Percentiles rank a stretch among this genome's conserved stretches.
phyloP scores from a whole-genome alignment of 2,113 vertebrate genomes.

The Hippolais icterina region DNA sequence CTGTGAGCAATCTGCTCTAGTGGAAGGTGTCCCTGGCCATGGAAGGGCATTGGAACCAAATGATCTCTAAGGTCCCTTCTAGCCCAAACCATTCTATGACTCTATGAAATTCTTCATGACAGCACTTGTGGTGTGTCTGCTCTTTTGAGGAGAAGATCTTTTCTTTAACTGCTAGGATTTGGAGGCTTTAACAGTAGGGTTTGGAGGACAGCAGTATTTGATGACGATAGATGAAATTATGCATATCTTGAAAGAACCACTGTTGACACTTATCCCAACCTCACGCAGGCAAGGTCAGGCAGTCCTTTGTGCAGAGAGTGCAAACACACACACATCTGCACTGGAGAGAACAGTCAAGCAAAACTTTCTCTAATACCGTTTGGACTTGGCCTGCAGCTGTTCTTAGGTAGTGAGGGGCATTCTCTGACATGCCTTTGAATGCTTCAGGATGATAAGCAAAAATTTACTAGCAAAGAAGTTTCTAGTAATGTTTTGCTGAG shows the following conservation, averaged over 20 bases:
- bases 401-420: neutral
- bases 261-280: neutral
- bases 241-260: neutral
- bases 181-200: neutral
- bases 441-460: neutral
- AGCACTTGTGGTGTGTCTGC: neutral
- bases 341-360: neutral
- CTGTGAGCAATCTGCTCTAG: neutral
- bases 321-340: neutral
- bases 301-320: neutral
- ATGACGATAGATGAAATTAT: neutral
- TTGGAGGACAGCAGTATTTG: neutral
- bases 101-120: neutral
- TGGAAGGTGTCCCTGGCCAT: neutral
- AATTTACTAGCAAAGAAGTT: neutral
- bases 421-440: fast-evolving
- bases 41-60: neutral
- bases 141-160: neutral
- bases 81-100: neutral
- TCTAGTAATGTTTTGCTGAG: neutral
- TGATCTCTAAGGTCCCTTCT: neutral
- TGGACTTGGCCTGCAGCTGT: neutral
- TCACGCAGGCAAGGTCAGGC: neutral
- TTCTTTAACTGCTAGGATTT: neutral
- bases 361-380: neutral